These are phyloP conservation scores for Brachyhypopomus gauderio DNA, from an alignment of 2,113 vertebrate species.

Conservation along the genomic window DNA sequence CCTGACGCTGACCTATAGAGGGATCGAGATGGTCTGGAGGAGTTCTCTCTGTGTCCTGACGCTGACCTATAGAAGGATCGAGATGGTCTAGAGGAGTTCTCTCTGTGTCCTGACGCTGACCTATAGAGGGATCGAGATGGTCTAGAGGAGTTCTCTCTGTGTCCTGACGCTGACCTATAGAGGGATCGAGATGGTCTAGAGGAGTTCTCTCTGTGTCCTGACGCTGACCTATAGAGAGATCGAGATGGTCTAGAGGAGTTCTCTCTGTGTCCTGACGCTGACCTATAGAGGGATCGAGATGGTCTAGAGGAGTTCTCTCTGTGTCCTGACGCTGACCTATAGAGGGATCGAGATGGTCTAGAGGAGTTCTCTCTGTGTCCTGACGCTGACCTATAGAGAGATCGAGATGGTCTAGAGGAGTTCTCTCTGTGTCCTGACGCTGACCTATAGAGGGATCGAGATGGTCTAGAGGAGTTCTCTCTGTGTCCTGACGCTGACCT, in stretches of 20 bases:
- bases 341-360: not conserved
- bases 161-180: conserved; percentile 27
- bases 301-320: not conserved
- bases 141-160: not conserved
- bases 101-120: conserved; percentile 24
- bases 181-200: not conserved
- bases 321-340: conserved; percentile 27
- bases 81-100: not conserved
- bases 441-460: too few relatives aligned
- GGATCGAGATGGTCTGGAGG: not conserved
- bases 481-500: conserved; percentile 23
- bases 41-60: conserved; percentile 19
- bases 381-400: too few relatives aligned
- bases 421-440: conserved; percentile 22
- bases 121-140: too few relatives aligned
- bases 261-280: conserved; percentile 22
- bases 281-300: too few relatives aligned
- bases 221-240: too few relatives aligned
- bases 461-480: not conserved
- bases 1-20: conserved; percentile 28
- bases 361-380: conserved; percentile 4
- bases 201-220: conserved; percentile 9
- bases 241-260: not conserved
- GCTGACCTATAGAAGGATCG: too few relatives aligned
- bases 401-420: not conserved